Base-by-base conservation (phyloP, 2,888 invertebrate species). In the Drosophila seclusa region DNA sequence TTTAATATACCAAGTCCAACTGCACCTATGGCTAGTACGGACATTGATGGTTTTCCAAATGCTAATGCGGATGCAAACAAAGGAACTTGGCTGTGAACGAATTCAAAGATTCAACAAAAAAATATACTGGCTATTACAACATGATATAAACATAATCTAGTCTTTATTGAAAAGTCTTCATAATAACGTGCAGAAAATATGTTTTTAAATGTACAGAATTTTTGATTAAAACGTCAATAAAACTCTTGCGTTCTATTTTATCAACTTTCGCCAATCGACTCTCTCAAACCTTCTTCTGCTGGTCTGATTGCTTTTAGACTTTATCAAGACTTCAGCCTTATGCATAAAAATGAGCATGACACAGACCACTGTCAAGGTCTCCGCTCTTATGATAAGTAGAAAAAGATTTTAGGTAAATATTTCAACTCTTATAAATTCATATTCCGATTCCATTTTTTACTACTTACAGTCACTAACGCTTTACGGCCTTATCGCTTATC, bases 1-100 rank as follows among this genome's bases (percentile, higher is more conserved):
- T 92, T 91, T 59, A 58, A 83, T 78, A 84, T 91, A 60, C 78
- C 83, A 21, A 78, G 78, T 34, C 76, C 87, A 0, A 73, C 78
- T 16, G 81, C 82, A 0, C 84, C 80, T 0, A 40, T 50, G 16
- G 78, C 68, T 4, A 34, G 13, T 21, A 54, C 55, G 59, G 61
- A 48, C 4, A 55, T 45, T 21, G 63, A 71, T 42, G 77, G 48
- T 10, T 52, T 62, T 49, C 57, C 54, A 1, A 83, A 77, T 55
- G n/a, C 68, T 40, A 73, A 79, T 16, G 24, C 32, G 7, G 63
- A 69, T 42, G 68, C 58, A 21, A 57, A 57, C 36, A 89, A 86
- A 48, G 88, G 89, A 29, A 87, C 85, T 27, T 86, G 86, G 86
- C 64, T 86, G 45, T 86, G 64, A 80, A 5, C n/a, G 2, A 16